Evolutionary conservation across 1,140 invertebrate species (phyloP).

Genomic region (Aleiodes sp.): DNA sequence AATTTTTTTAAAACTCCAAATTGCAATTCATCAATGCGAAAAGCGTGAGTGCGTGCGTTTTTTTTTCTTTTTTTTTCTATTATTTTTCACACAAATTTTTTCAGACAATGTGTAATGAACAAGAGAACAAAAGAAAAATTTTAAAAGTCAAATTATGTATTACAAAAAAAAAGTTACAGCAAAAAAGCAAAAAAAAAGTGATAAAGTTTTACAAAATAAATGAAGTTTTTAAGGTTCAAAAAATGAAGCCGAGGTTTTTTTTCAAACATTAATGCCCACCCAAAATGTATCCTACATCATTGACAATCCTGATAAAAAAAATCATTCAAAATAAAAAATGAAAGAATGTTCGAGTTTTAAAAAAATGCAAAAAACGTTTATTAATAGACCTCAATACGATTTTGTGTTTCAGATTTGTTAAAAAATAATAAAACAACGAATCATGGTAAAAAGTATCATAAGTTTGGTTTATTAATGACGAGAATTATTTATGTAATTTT

Average conservation of each 20-base stretch:
- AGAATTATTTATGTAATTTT: slow-evolving; percentile 22
- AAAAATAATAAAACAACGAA: slow-evolving; percentile 55
- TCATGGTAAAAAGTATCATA: slow-evolving; percentile 63
- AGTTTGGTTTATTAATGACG: slow-evolving; percentile 38
- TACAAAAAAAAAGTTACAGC: background rate
- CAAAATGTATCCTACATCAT: background rate
- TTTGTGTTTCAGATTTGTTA: slow-evolving; percentile 65
- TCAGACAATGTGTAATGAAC: no score
- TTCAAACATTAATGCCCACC: slow-evolving; percentile 4
- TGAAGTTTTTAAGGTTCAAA: slow-evolving; percentile 4
- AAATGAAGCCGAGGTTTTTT: slow-evolving; percentile 7
- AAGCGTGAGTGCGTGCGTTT: background rate
- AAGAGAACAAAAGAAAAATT: no score
- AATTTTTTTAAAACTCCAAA: background rate
- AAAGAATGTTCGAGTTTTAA: background rate
- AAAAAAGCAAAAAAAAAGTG: background rate
- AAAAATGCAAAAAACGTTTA: slow-evolving; percentile 34
- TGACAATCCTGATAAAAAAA: background rate
- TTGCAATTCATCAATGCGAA: background rate
- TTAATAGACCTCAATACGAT: slow-evolving; percentile 60
- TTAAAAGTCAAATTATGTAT: background rate
- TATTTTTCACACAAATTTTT: background rate
- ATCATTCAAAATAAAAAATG: background rate
- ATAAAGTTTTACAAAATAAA: background rate
- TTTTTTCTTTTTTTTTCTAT: no score